phyloP scores from a whole-genome alignment of 2,113 vertebrate species.

The Progne subis region DNA sequence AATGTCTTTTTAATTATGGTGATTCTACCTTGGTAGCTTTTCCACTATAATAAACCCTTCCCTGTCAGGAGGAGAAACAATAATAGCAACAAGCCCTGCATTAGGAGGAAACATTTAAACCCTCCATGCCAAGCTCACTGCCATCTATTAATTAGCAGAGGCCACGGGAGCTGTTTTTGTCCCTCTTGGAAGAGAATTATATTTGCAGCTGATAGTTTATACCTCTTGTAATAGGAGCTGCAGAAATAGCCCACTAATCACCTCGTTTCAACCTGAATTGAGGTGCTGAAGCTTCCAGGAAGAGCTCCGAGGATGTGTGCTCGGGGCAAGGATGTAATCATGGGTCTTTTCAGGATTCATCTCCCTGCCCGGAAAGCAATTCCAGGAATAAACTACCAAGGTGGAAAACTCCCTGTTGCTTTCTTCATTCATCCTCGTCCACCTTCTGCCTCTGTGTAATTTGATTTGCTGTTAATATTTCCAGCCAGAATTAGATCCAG shows the following conservation, averaged over 20 bases:
- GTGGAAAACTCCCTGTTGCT: neutral
- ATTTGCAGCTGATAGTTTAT: neutral
- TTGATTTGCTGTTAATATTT: neutral
- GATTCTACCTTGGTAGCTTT: neutral
- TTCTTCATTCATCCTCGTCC: neutral
- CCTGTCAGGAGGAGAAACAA: neutral
- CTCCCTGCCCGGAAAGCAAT: neutral
- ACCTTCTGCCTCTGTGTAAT: neutral
- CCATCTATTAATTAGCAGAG: conserved; percentile 49
- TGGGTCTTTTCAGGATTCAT: neutral
- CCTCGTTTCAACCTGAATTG: neutral
- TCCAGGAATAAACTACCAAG: neutral
- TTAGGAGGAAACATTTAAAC: conserved; percentile 3
- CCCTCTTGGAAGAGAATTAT: neutral
- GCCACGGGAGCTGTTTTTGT: neutral
- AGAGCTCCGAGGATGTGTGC: neutral
- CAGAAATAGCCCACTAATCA: conserved; percentile 32
- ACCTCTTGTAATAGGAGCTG: neutral
- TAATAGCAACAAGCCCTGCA: neutral
- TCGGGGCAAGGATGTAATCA: neutral
- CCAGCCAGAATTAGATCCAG: neutral
- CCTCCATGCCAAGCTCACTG: neutral
- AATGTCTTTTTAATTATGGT: conserved; percentile 53
- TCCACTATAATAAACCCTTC: neutral
- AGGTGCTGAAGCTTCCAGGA: neutral